A percentile compares a stretch with the other conserved stretches of the same genome.
phyloP scores from a whole-genome alignment of 2,888 invertebrate species.

The Salticus scenicus region DNA sequence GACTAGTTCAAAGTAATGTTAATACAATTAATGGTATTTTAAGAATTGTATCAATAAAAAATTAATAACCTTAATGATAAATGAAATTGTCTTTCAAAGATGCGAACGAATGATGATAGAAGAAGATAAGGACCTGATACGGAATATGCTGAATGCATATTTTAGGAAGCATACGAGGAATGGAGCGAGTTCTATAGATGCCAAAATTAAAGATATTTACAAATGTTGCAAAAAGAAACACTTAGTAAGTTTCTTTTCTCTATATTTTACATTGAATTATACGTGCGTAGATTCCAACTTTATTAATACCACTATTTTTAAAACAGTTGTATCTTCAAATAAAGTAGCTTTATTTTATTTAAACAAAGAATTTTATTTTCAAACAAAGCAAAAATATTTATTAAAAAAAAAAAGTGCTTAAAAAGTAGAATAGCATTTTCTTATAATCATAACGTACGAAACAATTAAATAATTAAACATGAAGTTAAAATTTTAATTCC shows the following conservation, averaged over 20 bases:
- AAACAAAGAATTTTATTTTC: too few relatives aligned
- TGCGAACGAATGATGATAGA: constrained; percentile 53
- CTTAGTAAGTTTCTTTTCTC: constrained; percentile 26
- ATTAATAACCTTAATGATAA: too few relatives aligned
- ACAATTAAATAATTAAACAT: too few relatives aligned
- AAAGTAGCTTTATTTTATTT: too few relatives aligned
- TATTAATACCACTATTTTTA: not conserved
- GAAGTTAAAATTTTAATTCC: too few relatives aligned
- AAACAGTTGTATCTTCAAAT: too few relatives aligned
- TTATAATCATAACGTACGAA: too few relatives aligned
- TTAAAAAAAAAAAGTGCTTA: too few relatives aligned
- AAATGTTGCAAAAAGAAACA: constrained; percentile 65
- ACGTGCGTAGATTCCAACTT: not conserved
- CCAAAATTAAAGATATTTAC: constrained; percentile 64
- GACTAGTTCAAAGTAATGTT: constrained; percentile 42
- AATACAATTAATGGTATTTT: too few relatives aligned
- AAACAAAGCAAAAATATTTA: too few relatives aligned
- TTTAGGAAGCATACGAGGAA: constrained; percentile 48
- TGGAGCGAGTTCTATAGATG: constrained; percentile 37
- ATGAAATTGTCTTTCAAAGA: constrained; percentile 2
- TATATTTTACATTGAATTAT: not conserved
- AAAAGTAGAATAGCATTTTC: too few relatives aligned
- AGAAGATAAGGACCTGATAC: constrained; percentile 61
- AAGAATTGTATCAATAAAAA: too few relatives aligned
- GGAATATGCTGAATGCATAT: constrained; percentile 54